These are phyloP conservation scores for Eubasilissa regina DNA, from an alignment of 1,140 invertebrate genomes.

Conservation along the genomic window DNA sequence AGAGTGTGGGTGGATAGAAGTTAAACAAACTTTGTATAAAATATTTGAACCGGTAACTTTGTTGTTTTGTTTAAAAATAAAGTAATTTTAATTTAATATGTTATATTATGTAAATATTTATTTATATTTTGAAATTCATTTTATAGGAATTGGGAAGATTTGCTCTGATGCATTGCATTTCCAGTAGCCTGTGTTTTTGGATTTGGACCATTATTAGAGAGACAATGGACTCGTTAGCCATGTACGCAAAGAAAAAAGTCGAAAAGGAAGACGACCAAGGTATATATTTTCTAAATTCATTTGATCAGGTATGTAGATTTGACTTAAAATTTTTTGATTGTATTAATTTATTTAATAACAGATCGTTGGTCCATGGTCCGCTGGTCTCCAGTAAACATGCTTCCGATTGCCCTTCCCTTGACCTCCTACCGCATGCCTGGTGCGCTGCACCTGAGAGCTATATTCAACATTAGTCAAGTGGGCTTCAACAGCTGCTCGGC, in stretches of 20 bases:
- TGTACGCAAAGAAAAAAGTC: conserved; percentile 65
- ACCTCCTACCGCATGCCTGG: conserved; percentile 60
- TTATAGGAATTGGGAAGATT: conserved; percentile 75
- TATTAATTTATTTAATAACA: background rate
- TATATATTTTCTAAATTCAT: background rate
- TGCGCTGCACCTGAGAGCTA: conserved; percentile 22
- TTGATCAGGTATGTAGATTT: background rate
- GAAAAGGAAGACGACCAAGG: conserved; percentile 53
- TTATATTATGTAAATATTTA: conserved; percentile 14
- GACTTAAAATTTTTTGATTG: too few species aligned
- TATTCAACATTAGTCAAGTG: conserved; percentile 43
- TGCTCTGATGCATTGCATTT: conserved; percentile 83
- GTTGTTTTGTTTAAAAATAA: background rate
- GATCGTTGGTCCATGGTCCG: background rate
- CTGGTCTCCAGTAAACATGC: conserved; percentile 28
- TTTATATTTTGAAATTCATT: conserved; percentile 39
- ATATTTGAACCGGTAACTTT: too few species aligned
- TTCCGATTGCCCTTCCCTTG: conserved; percentile 60
- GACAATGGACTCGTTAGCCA: conserved; percentile 74
- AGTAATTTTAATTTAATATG: background rate
- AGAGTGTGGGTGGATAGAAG: too few species aligned
- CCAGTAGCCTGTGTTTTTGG: conserved; percentile 82
- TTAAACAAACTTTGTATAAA: too few species aligned
- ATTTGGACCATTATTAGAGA: conserved; percentile 81
- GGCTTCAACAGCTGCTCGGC: conserved; percentile 47